Percentiles rank a stretch among this genome's conserved stretches.
Evolutionary conservation across 2,113 vertebrate species (phyloP).

Genomic region (Herpailurus yagouaroundi): DNA sequence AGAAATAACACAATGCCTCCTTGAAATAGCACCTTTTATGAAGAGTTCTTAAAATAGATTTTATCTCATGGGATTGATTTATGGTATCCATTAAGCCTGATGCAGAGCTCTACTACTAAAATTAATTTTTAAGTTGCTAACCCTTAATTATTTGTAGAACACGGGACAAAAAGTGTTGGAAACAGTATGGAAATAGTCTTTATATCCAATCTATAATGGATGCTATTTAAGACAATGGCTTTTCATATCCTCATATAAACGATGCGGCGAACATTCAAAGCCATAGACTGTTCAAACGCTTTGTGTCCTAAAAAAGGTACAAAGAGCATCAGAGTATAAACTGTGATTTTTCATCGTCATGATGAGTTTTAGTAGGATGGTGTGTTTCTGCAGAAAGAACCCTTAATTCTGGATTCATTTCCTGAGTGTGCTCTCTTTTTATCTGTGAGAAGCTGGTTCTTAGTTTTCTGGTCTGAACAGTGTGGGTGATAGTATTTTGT

Average conservation of each 20-base stretch:
- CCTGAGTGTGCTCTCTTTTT: background rate
- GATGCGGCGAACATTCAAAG: constrained; percentile 52
- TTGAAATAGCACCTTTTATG: constrained; percentile 64
- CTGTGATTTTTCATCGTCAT: background rate
- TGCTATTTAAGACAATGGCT: constrained; percentile 53
- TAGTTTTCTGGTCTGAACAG: constrained; percentile 36
- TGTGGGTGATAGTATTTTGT: constrained; percentile 3
- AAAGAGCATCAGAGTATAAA: constrained; percentile 69
- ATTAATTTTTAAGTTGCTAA: constrained; percentile 81
- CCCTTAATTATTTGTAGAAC: constrained; percentile 79
- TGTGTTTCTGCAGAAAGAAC: background rate
- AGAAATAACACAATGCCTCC: constrained; percentile 22
- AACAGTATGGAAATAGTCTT: constrained; percentile 65
- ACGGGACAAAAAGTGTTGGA: constrained; percentile 68
- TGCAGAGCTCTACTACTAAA: constrained; percentile 60
- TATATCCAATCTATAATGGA: constrained; percentile 57
- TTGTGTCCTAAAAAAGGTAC: constrained; percentile 44
- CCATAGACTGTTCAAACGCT: constrained; percentile 59
- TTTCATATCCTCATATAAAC: constrained; percentile 65
- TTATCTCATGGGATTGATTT: constrained; percentile 79
- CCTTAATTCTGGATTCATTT: background rate
- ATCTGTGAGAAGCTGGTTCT: background rate
- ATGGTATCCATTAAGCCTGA: constrained; percentile 75
- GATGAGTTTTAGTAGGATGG: background rate
- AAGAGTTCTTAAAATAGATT: constrained; percentile 73